These are phyloP conservation scores for Epinephelus moara DNA, from an alignment of 2,113 vertebrate genomes.

Conservation along the genomic window DNA sequence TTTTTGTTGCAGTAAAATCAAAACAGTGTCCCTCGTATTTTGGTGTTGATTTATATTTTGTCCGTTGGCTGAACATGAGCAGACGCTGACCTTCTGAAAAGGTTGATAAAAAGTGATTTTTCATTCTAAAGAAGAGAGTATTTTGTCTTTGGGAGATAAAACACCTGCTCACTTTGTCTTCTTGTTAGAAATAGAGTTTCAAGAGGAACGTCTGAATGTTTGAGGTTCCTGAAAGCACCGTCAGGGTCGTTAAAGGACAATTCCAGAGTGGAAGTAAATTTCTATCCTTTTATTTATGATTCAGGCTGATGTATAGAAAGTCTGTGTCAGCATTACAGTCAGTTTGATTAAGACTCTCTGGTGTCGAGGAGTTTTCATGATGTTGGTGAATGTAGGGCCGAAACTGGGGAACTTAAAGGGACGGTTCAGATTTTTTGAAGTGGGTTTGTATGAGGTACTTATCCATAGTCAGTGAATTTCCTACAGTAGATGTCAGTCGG, in stretches of 20 bases:
- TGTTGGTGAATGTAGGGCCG: background rate
- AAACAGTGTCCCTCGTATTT: constrained; percentile 8
- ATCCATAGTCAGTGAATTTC: no score
- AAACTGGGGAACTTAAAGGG: no score
- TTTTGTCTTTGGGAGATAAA: constrained; percentile 48
- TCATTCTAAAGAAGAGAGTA: background rate
- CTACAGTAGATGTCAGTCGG: no score
- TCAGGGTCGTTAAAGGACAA: constrained; percentile 9
- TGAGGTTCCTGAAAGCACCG: constrained; percentile 31
- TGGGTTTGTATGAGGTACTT: no score
- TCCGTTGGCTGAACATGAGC: constrained; percentile 8
- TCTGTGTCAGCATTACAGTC: background rate
- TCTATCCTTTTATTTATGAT: background rate
- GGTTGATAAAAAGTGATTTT: background rate
- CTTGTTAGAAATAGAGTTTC: background rate
- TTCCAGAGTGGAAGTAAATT: background rate
- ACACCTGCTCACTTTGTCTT: background rate
- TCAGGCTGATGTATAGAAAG: background rate
- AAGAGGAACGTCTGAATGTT: constrained; percentile 12
- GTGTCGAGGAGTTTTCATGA: background rate
- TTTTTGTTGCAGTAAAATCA: background rate
- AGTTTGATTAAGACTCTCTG: background rate
- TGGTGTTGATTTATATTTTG: constrained; percentile 12
- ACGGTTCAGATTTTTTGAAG: no score
- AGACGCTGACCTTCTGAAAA: background rate